Evolutionary conservation across 2,888 invertebrate genomes (phyloP).

Genomic region (Hypolimnas misippus): DNA sequence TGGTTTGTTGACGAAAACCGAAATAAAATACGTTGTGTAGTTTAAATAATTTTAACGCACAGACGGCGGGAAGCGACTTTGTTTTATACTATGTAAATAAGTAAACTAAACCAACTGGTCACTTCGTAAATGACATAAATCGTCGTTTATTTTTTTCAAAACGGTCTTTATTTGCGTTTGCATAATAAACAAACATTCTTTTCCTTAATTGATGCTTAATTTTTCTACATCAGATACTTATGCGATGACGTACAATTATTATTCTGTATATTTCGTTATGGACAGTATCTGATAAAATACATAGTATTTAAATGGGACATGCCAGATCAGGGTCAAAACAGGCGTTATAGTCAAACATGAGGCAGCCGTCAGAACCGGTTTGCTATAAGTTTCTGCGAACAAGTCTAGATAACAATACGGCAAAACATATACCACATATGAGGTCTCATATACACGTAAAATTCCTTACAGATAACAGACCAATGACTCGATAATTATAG

Average conservation of each 20-base stretch:
- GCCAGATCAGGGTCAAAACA: conserved; percentile 1
- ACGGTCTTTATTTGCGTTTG: too few species aligned
- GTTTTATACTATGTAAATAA: too few species aligned
- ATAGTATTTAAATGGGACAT: background rate
- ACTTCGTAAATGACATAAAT: too few species aligned
- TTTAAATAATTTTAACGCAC: too few species aligned
- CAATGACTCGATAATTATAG: conserved; percentile 48
- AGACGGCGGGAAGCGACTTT: too few species aligned
- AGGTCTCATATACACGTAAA: conserved; percentile 35
- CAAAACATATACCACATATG: conserved; percentile 13
- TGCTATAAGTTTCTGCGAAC: conserved; percentile 53
- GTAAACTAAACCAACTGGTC: too few species aligned
- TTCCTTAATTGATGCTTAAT: background rate
- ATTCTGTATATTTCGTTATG: background rate
- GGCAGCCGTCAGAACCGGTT: conserved; percentile 48
- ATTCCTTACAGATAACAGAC: conserved; percentile 48
- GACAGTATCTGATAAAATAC: background rate
- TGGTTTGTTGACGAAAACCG: too few species aligned
- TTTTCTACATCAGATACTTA: background rate
- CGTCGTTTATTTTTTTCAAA: too few species aligned
- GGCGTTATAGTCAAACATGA: conserved; percentile 2
- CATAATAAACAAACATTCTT: too few species aligned
- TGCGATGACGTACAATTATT: background rate
- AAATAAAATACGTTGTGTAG: too few species aligned
- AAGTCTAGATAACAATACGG: conserved; percentile 20